Evolutionary conservation across 2,797 vertebrate species (phyloP), one percentile per base, ranked within the genome.

Genomic region (Harpagifer antarcticus): DNA sequence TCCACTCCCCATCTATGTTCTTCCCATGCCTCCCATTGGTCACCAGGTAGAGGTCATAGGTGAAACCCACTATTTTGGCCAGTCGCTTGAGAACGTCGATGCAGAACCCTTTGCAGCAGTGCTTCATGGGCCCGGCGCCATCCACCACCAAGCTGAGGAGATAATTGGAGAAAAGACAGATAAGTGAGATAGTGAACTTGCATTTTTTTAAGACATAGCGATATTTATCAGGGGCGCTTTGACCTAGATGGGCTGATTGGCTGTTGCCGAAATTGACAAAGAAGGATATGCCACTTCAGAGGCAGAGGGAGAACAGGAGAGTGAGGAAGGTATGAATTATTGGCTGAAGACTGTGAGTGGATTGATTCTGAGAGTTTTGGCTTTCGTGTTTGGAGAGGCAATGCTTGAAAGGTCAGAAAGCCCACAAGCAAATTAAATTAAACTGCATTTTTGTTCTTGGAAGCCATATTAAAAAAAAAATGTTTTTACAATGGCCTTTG

Each of bases 71-170:
- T 7, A 96, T 96, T 47, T 97, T 96, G 0, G 97, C 95, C 91
- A 98, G 87, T 3, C 97, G 94, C 91, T 98, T 99, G 50, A 99
- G 95, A 72, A 99, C 97, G 77, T 98, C 97, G 43, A 99, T 99
- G 94, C 97, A 99, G 93, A 99, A 99, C 0, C 97, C 97, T 86
- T 99, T 99, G 89, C 97, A 99, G 92, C 97, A 98, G 56, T 96
- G 96, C 91, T 99, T 99, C 91, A 96, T 96, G 1, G 94, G 94
- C 27, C 85, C 82, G 2, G 88, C 19, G 17, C 89, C 86, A 3
- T 96, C 95, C 77, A 92, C 82, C 81, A 86, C 80, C 89, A 93
- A 53, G 53, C 94, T 95, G 88, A 50, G 23, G 48, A 72, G 17
- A 57, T 20, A 45, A 76, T 14, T 27, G 12, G 47, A 70, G 37